phyloP scores from a whole-genome alignment of 1,140 invertebrate genomes.

The Orius insidiosus region DNA sequence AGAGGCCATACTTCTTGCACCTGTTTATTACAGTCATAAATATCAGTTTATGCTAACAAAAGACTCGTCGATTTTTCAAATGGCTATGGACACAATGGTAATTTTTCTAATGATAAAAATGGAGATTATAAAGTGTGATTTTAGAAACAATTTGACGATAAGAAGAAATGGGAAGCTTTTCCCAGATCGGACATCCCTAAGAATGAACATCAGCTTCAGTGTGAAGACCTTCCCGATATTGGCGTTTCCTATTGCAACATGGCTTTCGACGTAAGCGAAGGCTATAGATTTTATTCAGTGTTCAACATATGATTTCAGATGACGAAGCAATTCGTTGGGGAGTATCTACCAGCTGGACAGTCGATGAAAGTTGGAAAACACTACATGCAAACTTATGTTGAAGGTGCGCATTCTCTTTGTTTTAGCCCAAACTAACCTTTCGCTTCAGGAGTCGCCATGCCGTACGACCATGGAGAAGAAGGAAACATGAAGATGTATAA shows the following conservation, averaged over 20 bases:
- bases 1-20: constrained; percentile 28
- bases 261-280: constrained; percentile 11
- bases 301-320: constrained; percentile 7
- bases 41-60: constrained; percentile 12
- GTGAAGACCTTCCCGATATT: constrained; percentile 10
- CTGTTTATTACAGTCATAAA: constrained; percentile 23
- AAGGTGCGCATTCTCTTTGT: not conserved
- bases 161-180: constrained; percentile 12
- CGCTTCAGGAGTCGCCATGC: constrained; percentile 25
- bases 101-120: constrained; percentile 4
- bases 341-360: constrained; percentile 10
- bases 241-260: constrained; percentile 10
- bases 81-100: constrained; percentile 8
- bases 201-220: constrained; percentile 8
- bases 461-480: not conserved
- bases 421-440: not conserved
- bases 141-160: constrained; percentile 12
- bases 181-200: constrained; percentile 2
- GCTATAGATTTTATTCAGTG: not conserved
- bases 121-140: not conserved
- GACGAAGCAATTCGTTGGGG: constrained; percentile 1
- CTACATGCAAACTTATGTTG: not conserved
- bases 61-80: constrained; percentile 13
- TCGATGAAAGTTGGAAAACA: constrained; percentile 9
- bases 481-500: constrained; percentile 7